Evolutionary conservation across 1,140 invertebrate species (phyloP), one percentile per base, ranked within the genome.

Genomic region (Diprion similis): DNA sequence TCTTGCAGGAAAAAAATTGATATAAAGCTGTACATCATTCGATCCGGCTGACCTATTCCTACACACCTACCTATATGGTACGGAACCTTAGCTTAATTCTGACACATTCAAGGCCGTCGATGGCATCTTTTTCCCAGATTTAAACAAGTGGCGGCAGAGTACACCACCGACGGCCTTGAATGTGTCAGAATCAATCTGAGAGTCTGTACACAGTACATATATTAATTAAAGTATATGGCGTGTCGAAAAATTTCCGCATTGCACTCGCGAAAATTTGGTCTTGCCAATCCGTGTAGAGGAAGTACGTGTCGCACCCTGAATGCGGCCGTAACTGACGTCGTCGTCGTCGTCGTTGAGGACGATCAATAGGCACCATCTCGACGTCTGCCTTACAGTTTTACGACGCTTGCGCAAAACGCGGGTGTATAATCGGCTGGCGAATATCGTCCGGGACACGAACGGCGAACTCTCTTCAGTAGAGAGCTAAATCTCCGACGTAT

Each of bases 291-390:
- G 67, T 68, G 18, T 19, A 18, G 45, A 24, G 76, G n/a, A 48
- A 70, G 71, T 67, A 70, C 51, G 51, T 13, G 51, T 59, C 51
- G 51, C 51, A 59, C 51, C 51, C 51, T 17, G 51, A 17, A 65
- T 46, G 65, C 37, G 66, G 48, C 70, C 24, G 71, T 75, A 51
- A 17, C 66, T 68, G 24, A 66, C 70, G 69, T 46, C 48, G 48
- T 47, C 70, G 51, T 18, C 70, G 69, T 46, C 48, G 48, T 48
- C 66, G 71, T 59, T 17, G 51, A 17, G 11, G 11, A 59, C 51
- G 78, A 79, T 79, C 78, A 79, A 79, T 78, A 79, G 73, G 73
- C 51, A 67, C 71, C 65, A 19, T 68, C 65, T 51, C 73, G 71
- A 19, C 19, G 69, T 19, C 46, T 9, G 51, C 51, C 51, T 59